Conservation (phyloP, 1,140 invertebrate genomes). For the Phthorimaea operculella region DNA sequence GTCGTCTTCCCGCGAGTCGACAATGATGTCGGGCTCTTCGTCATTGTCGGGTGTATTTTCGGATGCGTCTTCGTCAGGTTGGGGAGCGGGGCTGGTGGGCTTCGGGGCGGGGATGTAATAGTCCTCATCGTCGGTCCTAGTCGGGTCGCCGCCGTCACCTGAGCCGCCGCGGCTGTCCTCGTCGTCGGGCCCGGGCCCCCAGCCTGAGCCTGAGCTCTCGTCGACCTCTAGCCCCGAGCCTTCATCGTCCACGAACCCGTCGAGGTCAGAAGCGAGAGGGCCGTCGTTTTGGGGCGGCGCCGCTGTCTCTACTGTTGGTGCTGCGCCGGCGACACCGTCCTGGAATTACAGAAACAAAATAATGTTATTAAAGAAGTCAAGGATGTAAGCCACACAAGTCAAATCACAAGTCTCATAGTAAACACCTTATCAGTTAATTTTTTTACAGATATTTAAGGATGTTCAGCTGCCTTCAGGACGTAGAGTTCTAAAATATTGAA, state of each 20-base stretch:
- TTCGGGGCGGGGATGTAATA: constrained; percentile 23
- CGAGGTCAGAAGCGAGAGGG: constrained; percentile 30
- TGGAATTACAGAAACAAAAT: constrained; percentile 32
- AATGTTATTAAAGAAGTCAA: background rate
- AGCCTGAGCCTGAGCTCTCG: constrained; percentile 67
- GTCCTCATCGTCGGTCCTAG: constrained; percentile 57
- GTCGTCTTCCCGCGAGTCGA: constrained; percentile 3
- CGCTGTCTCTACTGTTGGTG: constrained; percentile 32
- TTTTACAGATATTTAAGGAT: too few species aligned
- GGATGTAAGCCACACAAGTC: too few species aligned
- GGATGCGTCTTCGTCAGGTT: background rate
- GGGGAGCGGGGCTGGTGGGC: constrained; percentile 14
- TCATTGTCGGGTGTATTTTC: too few species aligned
- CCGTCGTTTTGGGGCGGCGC: constrained; percentile 43
- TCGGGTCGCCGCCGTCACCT: constrained; percentile 48
- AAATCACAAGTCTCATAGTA: too few species aligned
- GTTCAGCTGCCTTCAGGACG: too few species aligned
- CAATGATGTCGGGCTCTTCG: constrained; percentile 1
- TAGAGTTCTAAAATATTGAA: too few species aligned
- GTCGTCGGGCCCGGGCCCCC: constrained; percentile 65
- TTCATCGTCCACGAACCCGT: constrained; percentile 65
- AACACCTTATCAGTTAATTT: too few species aligned
- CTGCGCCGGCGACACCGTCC: constrained; percentile 39
- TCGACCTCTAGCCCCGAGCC: constrained; percentile 62
- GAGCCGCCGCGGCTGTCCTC: constrained; percentile 59